phyloP scores from a whole-genome alignment of 2,113 vertebrate genomes.

The Lepus timidus region DNA sequence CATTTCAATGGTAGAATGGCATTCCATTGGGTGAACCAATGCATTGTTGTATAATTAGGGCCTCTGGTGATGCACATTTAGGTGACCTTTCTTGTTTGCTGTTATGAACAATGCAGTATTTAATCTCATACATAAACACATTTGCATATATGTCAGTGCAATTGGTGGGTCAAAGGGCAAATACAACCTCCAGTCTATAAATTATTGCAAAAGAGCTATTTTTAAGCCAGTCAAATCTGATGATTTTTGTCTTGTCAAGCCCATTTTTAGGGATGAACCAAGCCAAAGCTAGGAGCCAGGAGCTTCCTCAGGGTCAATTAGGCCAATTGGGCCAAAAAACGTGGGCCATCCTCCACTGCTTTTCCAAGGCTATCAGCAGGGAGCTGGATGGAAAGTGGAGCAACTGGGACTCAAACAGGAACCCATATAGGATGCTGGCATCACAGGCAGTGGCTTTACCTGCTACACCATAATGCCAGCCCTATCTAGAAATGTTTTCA shows the following conservation, averaged over 20 bases:
- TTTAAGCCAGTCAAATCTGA: background rate
- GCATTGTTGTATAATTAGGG: background rate
- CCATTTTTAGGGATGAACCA: background rate
- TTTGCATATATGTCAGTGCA: background rate
- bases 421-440: too few species aligned
- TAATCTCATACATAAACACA: slow-evolving; percentile 18
- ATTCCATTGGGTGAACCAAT: slow-evolving; percentile 33
- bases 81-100: background rate
- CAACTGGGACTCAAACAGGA: too few species aligned
- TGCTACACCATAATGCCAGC: too few species aligned
- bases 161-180: slow-evolving; percentile 5
- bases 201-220: background rate
- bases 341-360: too few species aligned
- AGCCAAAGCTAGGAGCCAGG: too few species aligned
- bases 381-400: too few species aligned
- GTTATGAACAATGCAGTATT: slow-evolving; percentile 11
- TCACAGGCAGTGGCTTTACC: too few species aligned
- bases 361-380: too few species aligned
- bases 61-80: background rate
- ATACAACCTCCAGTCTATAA: background rate
- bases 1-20: slow-evolving; percentile 54
- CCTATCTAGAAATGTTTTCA: background rate
- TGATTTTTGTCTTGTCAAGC: background rate
- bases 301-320: too few species aligned
- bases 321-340: too few species aligned